These are phyloP conservation scores for Drosophila murphyi DNA, from an alignment of 1,140 invertebrate species.

Conservation along the genomic window DNA sequence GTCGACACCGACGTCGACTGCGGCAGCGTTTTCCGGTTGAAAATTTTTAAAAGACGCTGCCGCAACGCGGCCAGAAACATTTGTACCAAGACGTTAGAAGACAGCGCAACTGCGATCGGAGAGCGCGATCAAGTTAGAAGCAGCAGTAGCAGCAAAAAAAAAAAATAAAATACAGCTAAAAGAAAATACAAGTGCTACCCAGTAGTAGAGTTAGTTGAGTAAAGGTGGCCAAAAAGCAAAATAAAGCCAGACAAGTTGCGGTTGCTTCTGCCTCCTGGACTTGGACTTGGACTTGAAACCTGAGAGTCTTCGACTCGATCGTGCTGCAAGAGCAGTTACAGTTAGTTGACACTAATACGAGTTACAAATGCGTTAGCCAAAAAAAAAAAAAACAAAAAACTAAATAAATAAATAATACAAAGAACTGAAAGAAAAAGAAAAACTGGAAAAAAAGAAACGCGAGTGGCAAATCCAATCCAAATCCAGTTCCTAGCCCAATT, in stretches of 20 bases:
- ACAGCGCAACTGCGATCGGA: slow-evolving; percentile 65
- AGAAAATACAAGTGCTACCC: slow-evolving; percentile 40
- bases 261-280: slow-evolving; percentile 15
- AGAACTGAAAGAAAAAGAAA: slow-evolving; percentile 20
- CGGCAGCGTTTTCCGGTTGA: slow-evolving; percentile 63
- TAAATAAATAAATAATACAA: slow-evolving; percentile 21
- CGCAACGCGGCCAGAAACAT: slow-evolving; percentile 77
- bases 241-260: not conserved
- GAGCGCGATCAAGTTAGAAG: slow-evolving; percentile 23
- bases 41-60: slow-evolving; percentile 85
- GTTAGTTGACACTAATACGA: slow-evolving; percentile 83
- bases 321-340: slow-evolving; percentile 56
- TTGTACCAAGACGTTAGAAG: slow-evolving; percentile 83
- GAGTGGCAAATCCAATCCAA: slow-evolving; percentile 27
- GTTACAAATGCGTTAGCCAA: slow-evolving; percentile 31
- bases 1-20: not conserved
- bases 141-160: not conserved
- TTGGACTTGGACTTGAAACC: slow-evolving; percentile 17
- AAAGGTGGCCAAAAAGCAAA: no score
- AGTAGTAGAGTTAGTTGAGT: not conserved
- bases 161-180: slow-evolving; percentile 26
- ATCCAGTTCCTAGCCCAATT: slow-evolving; percentile 12
- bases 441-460: slow-evolving; percentile 34
- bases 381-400: slow-evolving; percentile 43
- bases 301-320: slow-evolving; percentile 20